Percentiles rank a stretch among this genome's conserved stretches.
phyloP scores from a whole-genome alignment of 1,140 invertebrate genomes.

The Hetaerina americana region DNA sequence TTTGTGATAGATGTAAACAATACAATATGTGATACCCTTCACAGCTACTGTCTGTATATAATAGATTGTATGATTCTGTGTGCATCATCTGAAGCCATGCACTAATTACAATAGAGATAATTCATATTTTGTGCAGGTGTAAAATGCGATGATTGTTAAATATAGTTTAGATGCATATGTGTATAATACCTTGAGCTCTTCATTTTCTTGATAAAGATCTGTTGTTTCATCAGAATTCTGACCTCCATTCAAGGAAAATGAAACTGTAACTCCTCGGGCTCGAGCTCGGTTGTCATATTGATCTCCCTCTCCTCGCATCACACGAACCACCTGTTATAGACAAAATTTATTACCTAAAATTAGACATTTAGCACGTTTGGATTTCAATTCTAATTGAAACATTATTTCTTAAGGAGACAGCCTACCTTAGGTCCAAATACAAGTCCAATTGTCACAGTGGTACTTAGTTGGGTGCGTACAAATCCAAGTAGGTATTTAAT shows the following conservation, averaged over 20 bases:
- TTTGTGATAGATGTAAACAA: too few relatives aligned
- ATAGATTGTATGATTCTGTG: too few relatives aligned
- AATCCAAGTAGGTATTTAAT: conserved; percentile 80
- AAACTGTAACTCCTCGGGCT: conserved; percentile 64
- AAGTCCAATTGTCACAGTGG: conserved; percentile 65
- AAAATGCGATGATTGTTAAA: too few relatives aligned
- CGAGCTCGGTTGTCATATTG: conserved; percentile 71
- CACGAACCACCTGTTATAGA: conserved; percentile 48
- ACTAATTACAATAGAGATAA: too few relatives aligned
- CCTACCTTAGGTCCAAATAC: conserved; percentile 77
- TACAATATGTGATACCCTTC: too few relatives aligned
- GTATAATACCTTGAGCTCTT: conserved; percentile 62
- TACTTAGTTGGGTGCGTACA: conserved; percentile 72
- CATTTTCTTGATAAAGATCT: conserved; percentile 78
- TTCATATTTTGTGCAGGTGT: too few relatives aligned
- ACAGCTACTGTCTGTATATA: too few relatives aligned
- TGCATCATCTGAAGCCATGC: too few relatives aligned
- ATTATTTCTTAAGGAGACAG: neutral
- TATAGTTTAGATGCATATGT: too few relatives aligned
- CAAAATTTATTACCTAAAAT: too few relatives aligned
- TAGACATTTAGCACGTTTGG: neutral
- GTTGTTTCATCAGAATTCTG: conserved; percentile 64
- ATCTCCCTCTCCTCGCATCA: conserved; percentile 68
- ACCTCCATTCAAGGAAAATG: conserved; percentile 71
- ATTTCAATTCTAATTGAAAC: neutral